These are phyloP conservation scores for Mugil cephalus DNA, from an alignment of 2,113 vertebrate genomes.

Conservation along the genomic window DNA sequence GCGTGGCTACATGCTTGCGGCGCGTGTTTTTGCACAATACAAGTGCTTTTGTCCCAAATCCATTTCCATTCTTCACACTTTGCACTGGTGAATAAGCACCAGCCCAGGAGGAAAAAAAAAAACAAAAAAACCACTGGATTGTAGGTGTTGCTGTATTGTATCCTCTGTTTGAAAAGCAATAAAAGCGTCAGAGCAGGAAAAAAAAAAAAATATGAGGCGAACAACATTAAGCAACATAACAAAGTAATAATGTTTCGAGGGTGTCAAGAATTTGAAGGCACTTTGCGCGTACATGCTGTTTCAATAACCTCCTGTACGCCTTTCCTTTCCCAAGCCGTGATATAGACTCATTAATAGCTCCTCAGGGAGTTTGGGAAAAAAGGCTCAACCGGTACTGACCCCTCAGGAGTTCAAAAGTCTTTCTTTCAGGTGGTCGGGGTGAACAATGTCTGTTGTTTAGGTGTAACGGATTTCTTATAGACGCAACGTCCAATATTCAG, in stretches of 20 bases:
- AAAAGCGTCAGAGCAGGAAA: slow-evolving; percentile 23
- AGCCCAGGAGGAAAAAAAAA: slow-evolving; percentile 15
- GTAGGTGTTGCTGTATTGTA: slow-evolving; percentile 14
- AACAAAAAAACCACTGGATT: too few relatives aligned
- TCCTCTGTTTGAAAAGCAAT: slow-evolving; percentile 55
- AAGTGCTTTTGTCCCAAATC: too few relatives aligned
- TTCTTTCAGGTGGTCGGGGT: slow-evolving; percentile 51
- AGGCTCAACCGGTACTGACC: slow-evolving; percentile 48
- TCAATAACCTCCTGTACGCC: slow-evolving; percentile 33
- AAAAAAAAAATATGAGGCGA: slow-evolving; percentile 24
- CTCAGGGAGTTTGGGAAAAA: slow-evolving; percentile 48
- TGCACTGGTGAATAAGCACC: slow-evolving; percentile 17
- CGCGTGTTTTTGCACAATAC: background rate
- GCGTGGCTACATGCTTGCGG: background rate
- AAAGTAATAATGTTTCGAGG: slow-evolving; percentile 52
- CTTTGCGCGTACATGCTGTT: slow-evolving; percentile 42
- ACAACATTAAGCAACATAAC: slow-evolving; percentile 56
- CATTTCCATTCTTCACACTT: slow-evolving; percentile 7
- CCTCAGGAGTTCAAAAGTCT: slow-evolving; percentile 54
- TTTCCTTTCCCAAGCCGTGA: slow-evolving; percentile 62
- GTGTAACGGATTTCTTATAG: slow-evolving; percentile 37
- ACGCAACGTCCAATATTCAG: slow-evolving; percentile 14
- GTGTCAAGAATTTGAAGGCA: slow-evolving; percentile 43
- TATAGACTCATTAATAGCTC: slow-evolving; percentile 39
- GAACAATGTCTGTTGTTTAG: slow-evolving; percentile 67